A percentile compares a stretch with the other conserved stretches of the same genome.
Conservation (phyloP, 2,888 invertebrate genomes). For the Lysandra bellargus region DNA sequence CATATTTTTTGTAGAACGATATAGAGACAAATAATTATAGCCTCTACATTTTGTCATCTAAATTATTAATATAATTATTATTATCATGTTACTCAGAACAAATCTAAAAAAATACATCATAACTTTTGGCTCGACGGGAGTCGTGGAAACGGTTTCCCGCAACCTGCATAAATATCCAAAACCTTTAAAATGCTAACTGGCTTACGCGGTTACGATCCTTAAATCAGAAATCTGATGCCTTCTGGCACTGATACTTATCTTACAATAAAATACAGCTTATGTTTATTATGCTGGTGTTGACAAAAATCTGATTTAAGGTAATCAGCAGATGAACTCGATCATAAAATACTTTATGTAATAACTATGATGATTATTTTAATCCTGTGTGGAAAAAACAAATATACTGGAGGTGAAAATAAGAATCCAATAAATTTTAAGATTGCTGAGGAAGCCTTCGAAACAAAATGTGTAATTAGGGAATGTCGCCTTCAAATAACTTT, state of each 20-base stretch:
- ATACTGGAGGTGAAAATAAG: neutral
- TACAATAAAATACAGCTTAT: slow-evolving; percentile 1
- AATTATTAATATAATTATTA: neutral
- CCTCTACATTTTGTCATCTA: neutral
- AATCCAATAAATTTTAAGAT: neutral
- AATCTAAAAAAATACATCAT: neutral
- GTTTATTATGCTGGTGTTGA: neutral
- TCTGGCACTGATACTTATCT: neutral
- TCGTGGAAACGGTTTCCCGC: neutral
- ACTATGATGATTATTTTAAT: no score
- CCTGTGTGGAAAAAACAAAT: no score
- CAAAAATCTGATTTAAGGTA: neutral
- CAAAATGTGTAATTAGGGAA: neutral
- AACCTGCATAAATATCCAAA: neutral
- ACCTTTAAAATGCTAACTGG: slow-evolving; percentile 9
- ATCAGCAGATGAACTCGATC: neutral
- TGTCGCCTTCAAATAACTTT: neutral
- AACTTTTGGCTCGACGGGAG: neutral
- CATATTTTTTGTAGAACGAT: neutral
- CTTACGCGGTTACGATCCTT: slow-evolving; percentile 5
- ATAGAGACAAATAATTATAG: neutral
- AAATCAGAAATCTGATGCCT: slow-evolving; percentile 15
- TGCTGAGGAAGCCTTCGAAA: neutral
- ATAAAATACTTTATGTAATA: no score
- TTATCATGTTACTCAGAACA: neutral